Percentiles rank a stretch among this genome's conserved stretches.
Conservation (phyloP, 1,140 invertebrate species). For the Antheraea pernyi region DNA sequence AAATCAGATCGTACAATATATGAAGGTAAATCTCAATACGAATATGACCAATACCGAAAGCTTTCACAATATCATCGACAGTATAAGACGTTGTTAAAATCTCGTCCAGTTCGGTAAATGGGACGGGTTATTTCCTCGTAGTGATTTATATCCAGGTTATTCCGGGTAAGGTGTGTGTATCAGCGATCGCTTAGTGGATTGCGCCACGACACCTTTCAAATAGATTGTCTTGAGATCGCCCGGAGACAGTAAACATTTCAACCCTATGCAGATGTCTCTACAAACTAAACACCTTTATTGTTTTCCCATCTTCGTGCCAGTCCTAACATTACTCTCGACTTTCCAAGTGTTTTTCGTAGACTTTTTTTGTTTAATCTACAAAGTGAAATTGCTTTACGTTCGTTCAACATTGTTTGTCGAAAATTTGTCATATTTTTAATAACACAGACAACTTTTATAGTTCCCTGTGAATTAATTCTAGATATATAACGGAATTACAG, state of each 20-base stretch:
- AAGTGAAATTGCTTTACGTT: constrained; percentile 53
- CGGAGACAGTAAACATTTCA: constrained; percentile 66
- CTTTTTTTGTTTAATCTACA: constrained; percentile 57
- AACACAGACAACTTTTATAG: too few relatives aligned
- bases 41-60: constrained; percentile 11
- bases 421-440: background rate
- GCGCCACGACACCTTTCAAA: constrained; percentile 73
- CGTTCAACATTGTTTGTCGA: constrained; percentile 16
- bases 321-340: constrained; percentile 54
- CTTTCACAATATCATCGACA: constrained; percentile 32
- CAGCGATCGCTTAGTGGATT: constrained; percentile 67
- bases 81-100: constrained; percentile 36
- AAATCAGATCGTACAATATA: too few relatives aligned
- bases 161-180: constrained; percentile 46
- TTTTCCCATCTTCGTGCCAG: constrained; percentile 44
- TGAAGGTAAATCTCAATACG: background rate
- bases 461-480: too few relatives aligned
- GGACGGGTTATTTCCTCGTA: constrained; percentile 48
- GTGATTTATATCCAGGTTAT: constrained; percentile 64
- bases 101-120: constrained; percentile 53
- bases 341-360: constrained; percentile 44
- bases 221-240: constrained; percentile 73
- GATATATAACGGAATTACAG: too few relatives aligned
- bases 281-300: constrained; percentile 59
- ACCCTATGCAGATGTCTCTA: constrained; percentile 65